Evolutionary conservation across 2,797 vertebrate species (phyloP).

Genomic region (Hafferia zeledoni): DNA sequence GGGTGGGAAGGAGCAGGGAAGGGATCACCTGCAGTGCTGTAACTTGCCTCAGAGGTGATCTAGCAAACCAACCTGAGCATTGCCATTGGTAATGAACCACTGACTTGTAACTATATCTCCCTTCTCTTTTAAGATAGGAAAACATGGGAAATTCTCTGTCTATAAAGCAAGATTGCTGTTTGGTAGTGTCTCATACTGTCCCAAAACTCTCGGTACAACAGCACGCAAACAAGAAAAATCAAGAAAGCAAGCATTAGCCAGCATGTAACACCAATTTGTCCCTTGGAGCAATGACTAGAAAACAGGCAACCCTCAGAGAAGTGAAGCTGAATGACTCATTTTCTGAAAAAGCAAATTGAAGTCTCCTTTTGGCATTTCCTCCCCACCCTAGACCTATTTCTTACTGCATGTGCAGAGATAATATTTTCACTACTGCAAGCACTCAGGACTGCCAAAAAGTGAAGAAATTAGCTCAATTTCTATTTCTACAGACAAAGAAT

Average conservation of each 20-base stretch:
- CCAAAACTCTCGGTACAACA: background rate
- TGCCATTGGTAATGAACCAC: background rate
- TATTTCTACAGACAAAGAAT: background rate
- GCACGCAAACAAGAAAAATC: background rate
- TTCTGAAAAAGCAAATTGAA: background rate
- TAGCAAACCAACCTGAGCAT: background rate
- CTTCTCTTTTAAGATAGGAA: background rate
- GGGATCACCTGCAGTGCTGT: accelerated
- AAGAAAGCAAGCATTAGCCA: background rate
- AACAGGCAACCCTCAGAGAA: background rate
- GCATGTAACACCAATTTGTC: background rate
- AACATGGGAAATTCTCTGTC: background rate
- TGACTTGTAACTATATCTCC: accelerated
- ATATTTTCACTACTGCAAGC: background rate
- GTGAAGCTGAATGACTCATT: constrained; percentile 5
- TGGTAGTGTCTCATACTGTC: background rate
- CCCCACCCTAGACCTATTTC: background rate
- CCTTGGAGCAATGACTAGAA: background rate
- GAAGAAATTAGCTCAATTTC: background rate
- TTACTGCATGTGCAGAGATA: background rate
- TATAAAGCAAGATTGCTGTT: background rate
- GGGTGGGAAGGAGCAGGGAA: background rate
- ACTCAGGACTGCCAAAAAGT: background rate
- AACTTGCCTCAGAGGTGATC: background rate
- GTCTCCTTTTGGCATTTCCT: background rate